Evolutionary conservation across 2,888 invertebrate species (phyloP).

Genomic region (Eumerus sabulonum): DNA sequence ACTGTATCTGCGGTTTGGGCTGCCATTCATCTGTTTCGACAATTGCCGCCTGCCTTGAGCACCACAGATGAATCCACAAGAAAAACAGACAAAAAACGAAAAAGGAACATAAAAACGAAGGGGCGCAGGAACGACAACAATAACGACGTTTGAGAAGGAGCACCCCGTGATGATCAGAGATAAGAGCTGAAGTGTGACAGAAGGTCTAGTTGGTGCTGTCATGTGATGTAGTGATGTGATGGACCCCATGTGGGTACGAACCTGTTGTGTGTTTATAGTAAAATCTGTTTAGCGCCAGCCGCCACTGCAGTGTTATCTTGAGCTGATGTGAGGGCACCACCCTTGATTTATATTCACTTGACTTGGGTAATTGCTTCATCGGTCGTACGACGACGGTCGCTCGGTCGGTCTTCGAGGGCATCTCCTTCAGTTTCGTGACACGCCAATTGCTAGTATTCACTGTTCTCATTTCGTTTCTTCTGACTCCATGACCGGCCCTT

Average conservation of each 20-base stretch:
- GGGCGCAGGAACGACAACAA: neutral
- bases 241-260: conserved; percentile 56
- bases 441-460: conserved; percentile 34
- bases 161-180: conserved; percentile 61
- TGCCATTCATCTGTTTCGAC: conserved; percentile 63
- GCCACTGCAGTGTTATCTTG: conserved; percentile 10
- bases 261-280: conserved; percentile 4
- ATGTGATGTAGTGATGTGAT: conserved; percentile 43
- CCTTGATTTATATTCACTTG: conserved; percentile 66
- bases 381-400: conserved; percentile 1
- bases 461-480: neutral
- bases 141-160: conserved; percentile 15
- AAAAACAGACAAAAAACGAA: conserved; percentile 39
- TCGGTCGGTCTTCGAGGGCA: conserved; percentile 9
- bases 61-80: conserved; percentile 43
- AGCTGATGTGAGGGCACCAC: conserved; percentile 45
- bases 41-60: conserved; percentile 42
- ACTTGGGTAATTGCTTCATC: conserved; percentile 64
- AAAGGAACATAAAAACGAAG: conserved; percentile 2
- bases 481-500: conserved; percentile 31
- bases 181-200: conserved; percentile 64
- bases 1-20: conserved; percentile 48
- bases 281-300: conserved; percentile 52
- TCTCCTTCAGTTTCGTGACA: conserved; percentile 31
- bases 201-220: conserved; percentile 52